phyloP scores from a whole-genome alignment of 1,140 invertebrate genomes.

The Zaprionus taronus region DNA sequence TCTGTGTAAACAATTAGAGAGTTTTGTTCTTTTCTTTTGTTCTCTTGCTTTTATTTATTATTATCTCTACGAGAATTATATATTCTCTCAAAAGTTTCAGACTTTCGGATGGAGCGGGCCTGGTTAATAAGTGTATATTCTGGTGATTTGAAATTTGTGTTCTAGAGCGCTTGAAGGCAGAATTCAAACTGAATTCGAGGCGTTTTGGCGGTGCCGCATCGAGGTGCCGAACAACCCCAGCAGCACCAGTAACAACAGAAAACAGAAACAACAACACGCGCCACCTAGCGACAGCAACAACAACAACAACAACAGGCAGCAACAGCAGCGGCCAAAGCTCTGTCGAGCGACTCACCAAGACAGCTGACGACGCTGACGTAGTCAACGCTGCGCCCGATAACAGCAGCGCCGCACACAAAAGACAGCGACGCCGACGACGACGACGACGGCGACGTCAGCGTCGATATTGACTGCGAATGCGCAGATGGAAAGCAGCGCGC shows the following conservation, averaged over 20 bases:
- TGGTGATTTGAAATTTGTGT: constrained; percentile 34
- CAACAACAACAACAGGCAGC: constrained; percentile 8
- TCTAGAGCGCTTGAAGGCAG: constrained; percentile 77
- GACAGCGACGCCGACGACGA: constrained; percentile 30
- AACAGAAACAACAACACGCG: constrained; percentile 2
- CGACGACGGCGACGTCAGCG: constrained; percentile 6
- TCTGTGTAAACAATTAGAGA: constrained; percentile 17
- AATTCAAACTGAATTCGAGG: constrained; percentile 76
- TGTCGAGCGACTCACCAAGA: constrained; percentile 15
- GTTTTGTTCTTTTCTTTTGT: not conserved
- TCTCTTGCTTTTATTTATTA: constrained; percentile 1
- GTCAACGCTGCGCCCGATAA: constrained; percentile 25
- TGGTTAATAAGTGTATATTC: not conserved
- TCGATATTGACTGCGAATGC: not conserved
- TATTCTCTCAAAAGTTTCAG: not conserved
- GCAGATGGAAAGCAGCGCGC: not conserved
- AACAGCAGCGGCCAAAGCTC: constrained; percentile 7
- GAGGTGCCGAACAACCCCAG: constrained; percentile 30
- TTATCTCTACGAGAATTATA: not conserved
- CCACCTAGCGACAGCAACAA: not conserved
- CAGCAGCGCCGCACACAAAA: not conserved
- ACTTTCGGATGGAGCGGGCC: not conserved
- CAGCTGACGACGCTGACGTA: constrained; percentile 29
- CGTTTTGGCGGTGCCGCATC: constrained; percentile 62
- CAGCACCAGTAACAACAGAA: constrained; percentile 9